Conservation (phyloP, 2,797 vertebrate genomes). For the Clarias pachynema region DNA sequence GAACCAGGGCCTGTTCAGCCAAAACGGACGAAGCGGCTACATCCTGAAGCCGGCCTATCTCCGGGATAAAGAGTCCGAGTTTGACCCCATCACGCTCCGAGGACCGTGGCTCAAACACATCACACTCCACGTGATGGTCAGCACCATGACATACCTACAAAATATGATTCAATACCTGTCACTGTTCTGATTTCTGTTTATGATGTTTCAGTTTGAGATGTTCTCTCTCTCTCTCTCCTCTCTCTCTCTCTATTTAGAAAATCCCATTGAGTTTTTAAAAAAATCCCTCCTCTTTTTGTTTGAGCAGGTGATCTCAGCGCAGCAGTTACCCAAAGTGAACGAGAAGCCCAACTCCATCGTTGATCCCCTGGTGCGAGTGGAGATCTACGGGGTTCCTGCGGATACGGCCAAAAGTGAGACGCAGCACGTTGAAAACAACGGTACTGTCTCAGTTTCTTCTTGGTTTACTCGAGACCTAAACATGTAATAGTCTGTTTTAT, state of each 20-base stretch:
- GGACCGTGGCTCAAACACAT: conserved; percentile 86
- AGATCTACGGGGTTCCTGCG: conserved; percentile 81
- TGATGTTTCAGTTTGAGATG: background rate
- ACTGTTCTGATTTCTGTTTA: background rate
- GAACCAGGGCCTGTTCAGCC: conserved; percentile 88
- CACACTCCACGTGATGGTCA: conserved; percentile 84
- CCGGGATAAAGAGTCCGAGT: conserved; percentile 76
- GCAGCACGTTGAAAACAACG: conserved; percentile 81
- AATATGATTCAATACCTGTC: background rate
- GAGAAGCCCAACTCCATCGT: conserved; percentile 84
- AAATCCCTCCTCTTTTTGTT: too few relatives aligned
- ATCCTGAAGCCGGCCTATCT: conserved; percentile 90
- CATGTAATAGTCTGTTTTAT: too few relatives aligned
- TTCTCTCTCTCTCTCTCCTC: too few relatives aligned
- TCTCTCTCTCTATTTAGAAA: background rate
- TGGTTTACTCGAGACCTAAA: background rate
- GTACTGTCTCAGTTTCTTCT: conserved; percentile 63
- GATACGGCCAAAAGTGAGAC: conserved; percentile 82
- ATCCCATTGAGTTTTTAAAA: background rate
- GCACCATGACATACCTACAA: background rate
- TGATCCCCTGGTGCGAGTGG: conserved; percentile 87
- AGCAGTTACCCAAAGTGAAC: conserved; percentile 93
- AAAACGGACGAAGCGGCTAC: conserved; percentile 89
- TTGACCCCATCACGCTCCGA: conserved; percentile 84
- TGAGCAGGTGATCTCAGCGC: conserved; percentile 87